Evolutionary conservation across 1,140 invertebrate species (phyloP).

Genomic region (Cherax destructor): DNA sequence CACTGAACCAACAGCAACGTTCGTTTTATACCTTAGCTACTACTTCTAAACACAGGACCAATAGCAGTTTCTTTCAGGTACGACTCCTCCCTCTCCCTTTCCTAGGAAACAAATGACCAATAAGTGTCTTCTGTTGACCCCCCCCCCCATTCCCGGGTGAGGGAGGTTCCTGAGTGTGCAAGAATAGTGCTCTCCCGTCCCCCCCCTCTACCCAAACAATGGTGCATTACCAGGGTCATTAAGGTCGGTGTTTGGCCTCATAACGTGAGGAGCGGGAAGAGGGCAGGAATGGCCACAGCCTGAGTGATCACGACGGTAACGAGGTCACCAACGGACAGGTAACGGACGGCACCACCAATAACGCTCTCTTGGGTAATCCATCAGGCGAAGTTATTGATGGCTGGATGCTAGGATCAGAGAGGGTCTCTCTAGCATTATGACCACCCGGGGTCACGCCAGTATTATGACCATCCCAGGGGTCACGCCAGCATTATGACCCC

Average conservation of each 20-base stretch:
- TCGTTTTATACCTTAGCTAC: too few species aligned
- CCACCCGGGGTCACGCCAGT: background rate
- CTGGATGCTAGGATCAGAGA: background rate
- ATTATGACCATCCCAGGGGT: too few species aligned
- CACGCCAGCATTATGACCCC: too few species aligned
- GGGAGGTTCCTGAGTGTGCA: background rate
- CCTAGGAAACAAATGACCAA: background rate
- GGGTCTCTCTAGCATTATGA: background rate
- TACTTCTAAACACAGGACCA: too few species aligned
- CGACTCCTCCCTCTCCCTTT: background rate
- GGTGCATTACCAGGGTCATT: background rate
- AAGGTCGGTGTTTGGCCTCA: background rate
- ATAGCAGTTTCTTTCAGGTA: too few species aligned
- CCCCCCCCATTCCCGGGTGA: background rate
- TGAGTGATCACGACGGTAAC: background rate
- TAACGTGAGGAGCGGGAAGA: background rate
- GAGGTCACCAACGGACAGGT: background rate
- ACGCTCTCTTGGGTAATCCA: background rate
- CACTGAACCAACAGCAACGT: too few species aligned
- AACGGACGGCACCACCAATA: background rate
- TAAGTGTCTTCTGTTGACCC: too few species aligned
- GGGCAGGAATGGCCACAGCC: background rate
- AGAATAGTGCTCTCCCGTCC: background rate
- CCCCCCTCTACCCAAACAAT: background rate
- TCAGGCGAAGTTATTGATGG: background rate